Evolutionary conservation across 2,797 vertebrate species (phyloP).

Genomic region (Syngnathus acus): DNA sequence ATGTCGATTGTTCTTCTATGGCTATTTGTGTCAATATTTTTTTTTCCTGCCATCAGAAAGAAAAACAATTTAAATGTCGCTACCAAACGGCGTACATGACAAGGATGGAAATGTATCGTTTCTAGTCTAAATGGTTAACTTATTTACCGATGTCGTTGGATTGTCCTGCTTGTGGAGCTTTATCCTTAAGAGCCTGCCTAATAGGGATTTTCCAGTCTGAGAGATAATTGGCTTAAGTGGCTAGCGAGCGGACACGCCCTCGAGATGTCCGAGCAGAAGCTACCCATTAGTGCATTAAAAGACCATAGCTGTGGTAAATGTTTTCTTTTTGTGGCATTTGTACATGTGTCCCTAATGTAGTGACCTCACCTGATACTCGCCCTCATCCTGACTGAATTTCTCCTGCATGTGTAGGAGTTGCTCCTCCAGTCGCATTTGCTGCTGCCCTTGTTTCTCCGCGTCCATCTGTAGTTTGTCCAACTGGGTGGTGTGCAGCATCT

Average conservation of each 20-base stretch:
- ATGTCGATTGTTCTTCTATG: constrained; percentile 19
- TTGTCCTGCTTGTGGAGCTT: constrained; percentile 31
- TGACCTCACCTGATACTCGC: constrained; percentile 77
- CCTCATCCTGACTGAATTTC: constrained; percentile 61
- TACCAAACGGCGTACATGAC: background rate
- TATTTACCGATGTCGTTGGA: too few species aligned
- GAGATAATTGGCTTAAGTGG: constrained; percentile 64
- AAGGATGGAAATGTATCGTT: background rate
- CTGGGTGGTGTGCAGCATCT: constrained; percentile 68
- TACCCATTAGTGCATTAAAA: constrained; percentile 12
- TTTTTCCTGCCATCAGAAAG: background rate
- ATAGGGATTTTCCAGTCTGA: constrained; percentile 58
- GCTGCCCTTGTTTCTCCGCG: constrained; percentile 67
- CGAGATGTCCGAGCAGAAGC: constrained; percentile 2
- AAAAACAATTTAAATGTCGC: background rate
- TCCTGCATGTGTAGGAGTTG: constrained; percentile 77
- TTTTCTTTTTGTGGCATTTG: background rate
- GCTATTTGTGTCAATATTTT: background rate
- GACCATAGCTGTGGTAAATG: constrained; percentile 48
- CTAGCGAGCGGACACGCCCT: constrained; percentile 17
- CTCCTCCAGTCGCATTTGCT: constrained; percentile 75
- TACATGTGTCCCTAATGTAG: background rate
- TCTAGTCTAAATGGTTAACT: background rate
- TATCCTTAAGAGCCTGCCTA: constrained; percentile 49
- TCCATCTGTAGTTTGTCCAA: constrained; percentile 70